A percentile compares a stretch with the other conserved stretches of the same genome.
phyloP scores from a whole-genome alignment of 2,888 invertebrate genomes.

The Altica lythri region DNA sequence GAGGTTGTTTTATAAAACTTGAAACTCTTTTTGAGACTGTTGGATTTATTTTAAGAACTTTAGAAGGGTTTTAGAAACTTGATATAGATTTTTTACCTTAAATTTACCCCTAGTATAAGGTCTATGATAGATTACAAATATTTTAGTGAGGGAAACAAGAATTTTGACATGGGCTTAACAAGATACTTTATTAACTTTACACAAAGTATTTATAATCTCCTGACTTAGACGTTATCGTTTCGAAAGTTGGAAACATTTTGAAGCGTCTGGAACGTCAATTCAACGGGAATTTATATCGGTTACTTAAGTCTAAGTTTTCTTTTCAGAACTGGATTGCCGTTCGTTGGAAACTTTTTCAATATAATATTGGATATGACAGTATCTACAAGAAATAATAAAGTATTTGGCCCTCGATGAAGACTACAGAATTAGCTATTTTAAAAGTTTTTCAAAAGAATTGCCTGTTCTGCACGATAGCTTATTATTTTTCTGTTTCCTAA shows the following conservation, averaged over 20 bases:
- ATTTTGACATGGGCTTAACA: slow-evolving; percentile 13
- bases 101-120: no score
- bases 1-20: no score
- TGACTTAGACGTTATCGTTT: slow-evolving; percentile 12
- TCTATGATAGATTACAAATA: no score
- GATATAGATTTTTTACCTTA: no score
- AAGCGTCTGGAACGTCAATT: slow-evolving; percentile 15
- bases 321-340: slow-evolving; percentile 3
- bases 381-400: slow-evolving; percentile 19
- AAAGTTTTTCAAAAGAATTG: slow-evolving; percentile 11
- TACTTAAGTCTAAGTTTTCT: slow-evolving; percentile 7
- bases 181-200: slow-evolving; percentile 21
- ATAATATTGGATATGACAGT: slow-evolving; percentile 19
- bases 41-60: no score
- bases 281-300: slow-evolving; percentile 17
- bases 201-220: slow-evolving; percentile 22
- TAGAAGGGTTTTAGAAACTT: no score
- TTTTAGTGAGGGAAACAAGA: no score
- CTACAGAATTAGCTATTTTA: slow-evolving; percentile 18
- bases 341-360: slow-evolving; percentile 20
- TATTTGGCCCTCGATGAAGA: slow-evolving; percentile 15
- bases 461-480: background rate
- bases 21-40: no score
- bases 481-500: background rate
- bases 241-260: slow-evolving; percentile 10